phyloP scores from a whole-genome alignment of 2,888 invertebrate genomes.

The Sussaba pulchella region DNA sequence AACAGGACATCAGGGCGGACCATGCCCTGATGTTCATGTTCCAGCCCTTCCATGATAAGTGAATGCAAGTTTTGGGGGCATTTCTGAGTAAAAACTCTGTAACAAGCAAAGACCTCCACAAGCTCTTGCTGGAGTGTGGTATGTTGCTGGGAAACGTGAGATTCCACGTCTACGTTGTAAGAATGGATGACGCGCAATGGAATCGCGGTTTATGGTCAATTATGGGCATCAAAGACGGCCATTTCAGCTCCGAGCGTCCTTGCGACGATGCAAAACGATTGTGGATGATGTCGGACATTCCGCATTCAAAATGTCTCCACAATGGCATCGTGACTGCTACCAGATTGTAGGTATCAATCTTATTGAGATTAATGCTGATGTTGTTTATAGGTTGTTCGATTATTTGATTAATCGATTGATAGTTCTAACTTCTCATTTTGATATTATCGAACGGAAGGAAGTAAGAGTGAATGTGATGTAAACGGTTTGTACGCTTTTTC shows the following conservation, averaged over 20 bases:
- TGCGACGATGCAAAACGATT: conserved; percentile 52
- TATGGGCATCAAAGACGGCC: conserved; percentile 59
- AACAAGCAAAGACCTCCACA: conserved; percentile 64
- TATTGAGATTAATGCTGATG: too few relatives aligned
- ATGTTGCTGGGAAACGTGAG: conserved; percentile 67
- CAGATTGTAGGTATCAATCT: background rate
- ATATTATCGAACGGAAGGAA: background rate
- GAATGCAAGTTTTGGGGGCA: conserved; percentile 68
- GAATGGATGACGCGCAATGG: conserved; percentile 72
- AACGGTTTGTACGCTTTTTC: background rate
- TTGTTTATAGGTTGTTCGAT: too few relatives aligned
- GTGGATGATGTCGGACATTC: conserved; percentile 72
- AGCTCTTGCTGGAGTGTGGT: conserved; percentile 71
- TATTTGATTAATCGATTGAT: background rate
- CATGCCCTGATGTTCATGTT: conserved; percentile 75
- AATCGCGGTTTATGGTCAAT: conserved; percentile 71
- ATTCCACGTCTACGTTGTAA: conserved; percentile 68
- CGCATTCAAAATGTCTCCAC: conserved; percentile 14
- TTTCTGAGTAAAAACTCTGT: conserved; percentile 64
- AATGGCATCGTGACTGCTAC: background rate
- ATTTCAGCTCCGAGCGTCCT: conserved; percentile 71
- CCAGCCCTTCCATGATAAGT: conserved; percentile 69
- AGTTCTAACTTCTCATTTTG: background rate
- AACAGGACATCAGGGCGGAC: conserved; percentile 66
- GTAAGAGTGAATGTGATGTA: too few relatives aligned